Evolutionary conservation across 1,140 invertebrate genomes (phyloP), one percentile per base, ranked within the genome.

Genomic region (Odontomachus brunneus): DNA sequence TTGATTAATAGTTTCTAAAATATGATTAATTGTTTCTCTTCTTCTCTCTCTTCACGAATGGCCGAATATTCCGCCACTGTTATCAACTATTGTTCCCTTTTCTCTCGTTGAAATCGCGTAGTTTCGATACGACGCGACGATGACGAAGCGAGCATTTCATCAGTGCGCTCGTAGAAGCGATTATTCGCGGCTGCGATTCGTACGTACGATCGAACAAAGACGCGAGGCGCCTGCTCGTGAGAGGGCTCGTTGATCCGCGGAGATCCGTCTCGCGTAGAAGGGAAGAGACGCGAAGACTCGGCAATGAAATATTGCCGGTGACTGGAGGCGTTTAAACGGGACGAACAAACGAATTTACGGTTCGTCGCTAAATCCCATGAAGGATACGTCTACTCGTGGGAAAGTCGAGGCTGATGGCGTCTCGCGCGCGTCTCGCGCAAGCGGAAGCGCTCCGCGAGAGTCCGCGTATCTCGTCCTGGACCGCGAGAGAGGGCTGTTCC

Each of bases 351-450:
- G 75, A 80, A 80, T 80, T 80, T 80, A 80, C 65, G 51, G 24
- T 80, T 71, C 65, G 75, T 65, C 24, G 75, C 67, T 80, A 80
- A 80, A 80, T 80, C 75, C 75, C 51, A n/a, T 80, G 75, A 80
- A 80, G 65, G 19, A 80, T 80, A 80, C 51, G 75, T 71, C 75
- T 53, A 33, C 29, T 29, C 65, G 75, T 71, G 75, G 75, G 65
- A 69, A 71, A 80, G 33, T 80, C 75, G 33, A 24, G 51, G 49
- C 63, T 69, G 63, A 65, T 53, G 73, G 33, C n/a, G n/a, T 51
- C 33, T 48, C 57, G 24, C 29, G 17, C 19, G 53, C 69, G 75
- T 69, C 69, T 78, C 49, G 51, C 29, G 33, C 53, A 48, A 62
- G 48, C 44, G 44, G 19, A 15, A 33, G 2, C 29, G 29, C 29